A percentile compares a stretch with the other conserved stretches of the same genome.
Conservation (phyloP, 2,113 vertebrate genomes). For the Struthidea cinerea region DNA sequence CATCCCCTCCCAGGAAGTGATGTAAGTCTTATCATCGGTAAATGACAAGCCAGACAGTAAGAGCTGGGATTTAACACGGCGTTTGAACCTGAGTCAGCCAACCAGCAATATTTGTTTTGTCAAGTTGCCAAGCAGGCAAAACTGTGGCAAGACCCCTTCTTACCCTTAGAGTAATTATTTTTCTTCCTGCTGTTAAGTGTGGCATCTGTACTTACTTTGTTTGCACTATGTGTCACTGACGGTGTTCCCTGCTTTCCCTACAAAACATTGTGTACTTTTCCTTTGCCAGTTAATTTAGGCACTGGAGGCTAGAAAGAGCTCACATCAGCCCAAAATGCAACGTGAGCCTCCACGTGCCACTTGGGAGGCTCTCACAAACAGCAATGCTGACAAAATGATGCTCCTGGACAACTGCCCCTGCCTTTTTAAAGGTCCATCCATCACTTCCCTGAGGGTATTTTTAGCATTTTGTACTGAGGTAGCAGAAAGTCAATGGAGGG, state of each 20-base stretch:
- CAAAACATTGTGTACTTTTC: neutral
- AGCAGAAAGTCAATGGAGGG: neutral
- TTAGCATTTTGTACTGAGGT: neutral
- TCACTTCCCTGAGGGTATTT: neutral
- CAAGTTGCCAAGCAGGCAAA: neutral
- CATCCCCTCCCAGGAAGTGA: accelerated
- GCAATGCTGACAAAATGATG: accelerated
- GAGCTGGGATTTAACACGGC: neutral
- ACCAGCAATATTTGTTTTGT: neutral
- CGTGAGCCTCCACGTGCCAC: neutral
- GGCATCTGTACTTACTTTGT: neutral
- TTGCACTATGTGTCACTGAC: accelerated
- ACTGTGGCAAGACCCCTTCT: neutral
- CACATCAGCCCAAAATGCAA: neutral
- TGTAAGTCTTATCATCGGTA: neutral
- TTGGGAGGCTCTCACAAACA: neutral
- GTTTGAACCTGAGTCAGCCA: neutral
- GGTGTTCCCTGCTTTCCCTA: accelerated
- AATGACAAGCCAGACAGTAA: neutral
- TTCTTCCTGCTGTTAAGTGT: neutral
- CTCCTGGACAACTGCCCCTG: neutral
- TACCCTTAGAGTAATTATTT: neutral
- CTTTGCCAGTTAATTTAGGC: neutral
- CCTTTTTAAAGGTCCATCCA: neutral
- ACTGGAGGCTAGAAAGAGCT: neutral